These are phyloP conservation scores for Plagiodera versicolora DNA, from an alignment of 2,888 invertebrate genomes.

Conservation along the genomic window DNA sequence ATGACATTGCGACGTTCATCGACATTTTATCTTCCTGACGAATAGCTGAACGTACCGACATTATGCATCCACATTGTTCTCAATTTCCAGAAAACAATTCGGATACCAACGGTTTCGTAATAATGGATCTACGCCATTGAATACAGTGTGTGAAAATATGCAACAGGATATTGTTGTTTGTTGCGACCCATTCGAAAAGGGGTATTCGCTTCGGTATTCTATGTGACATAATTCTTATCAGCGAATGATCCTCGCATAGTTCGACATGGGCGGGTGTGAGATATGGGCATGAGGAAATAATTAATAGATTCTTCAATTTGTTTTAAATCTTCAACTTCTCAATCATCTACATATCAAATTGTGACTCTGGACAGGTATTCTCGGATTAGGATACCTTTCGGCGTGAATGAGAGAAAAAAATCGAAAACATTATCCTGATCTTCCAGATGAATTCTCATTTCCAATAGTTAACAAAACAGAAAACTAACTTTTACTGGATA, in stretches of 20 bases:
- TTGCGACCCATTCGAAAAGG: slow-evolving; percentile 28
- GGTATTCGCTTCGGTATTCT: slow-evolving; percentile 2
- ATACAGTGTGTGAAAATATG: slow-evolving; percentile 36
- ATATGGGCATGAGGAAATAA: neutral
- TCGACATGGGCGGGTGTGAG: neutral
- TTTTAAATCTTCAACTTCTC: no score
- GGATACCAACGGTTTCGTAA: neutral
- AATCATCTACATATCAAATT: no score
- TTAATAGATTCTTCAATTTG: no score
- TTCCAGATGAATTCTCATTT: no score
- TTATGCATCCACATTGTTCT: neutral
- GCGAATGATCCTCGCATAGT: slow-evolving; percentile 8
- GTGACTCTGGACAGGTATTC: no score
- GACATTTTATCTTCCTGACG: neutral
- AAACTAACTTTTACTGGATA: no score
- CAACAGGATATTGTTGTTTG: slow-evolving; percentile 32
- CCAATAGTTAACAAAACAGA: no score
- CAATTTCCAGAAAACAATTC: neutral
- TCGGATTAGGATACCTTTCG: no score
- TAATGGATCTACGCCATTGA: neutral
- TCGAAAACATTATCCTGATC: no score
- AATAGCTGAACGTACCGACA: neutral
- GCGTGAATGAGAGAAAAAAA: no score
- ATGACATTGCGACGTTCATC: no score
- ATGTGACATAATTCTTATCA: slow-evolving; percentile 11